Base-by-base conservation (phyloP, 1,140 invertebrate genomes). In the Drosophila azteca region DNA sequence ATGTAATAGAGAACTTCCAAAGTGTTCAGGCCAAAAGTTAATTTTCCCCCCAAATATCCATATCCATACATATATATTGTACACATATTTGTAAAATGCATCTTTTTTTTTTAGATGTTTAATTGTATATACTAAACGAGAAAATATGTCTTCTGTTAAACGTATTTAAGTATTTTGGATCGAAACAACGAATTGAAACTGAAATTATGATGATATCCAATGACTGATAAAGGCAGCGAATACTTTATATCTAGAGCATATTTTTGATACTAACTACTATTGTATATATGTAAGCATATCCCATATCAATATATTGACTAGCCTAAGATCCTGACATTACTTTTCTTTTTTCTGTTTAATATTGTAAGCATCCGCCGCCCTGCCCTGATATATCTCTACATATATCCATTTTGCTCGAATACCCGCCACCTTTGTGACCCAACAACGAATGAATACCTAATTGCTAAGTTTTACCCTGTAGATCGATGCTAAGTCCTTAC, bases 11-110 rank as follows among this genome's bases (percentile, higher is more conserved):
- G 43, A 78, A 83, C 82, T 85, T 82, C 82, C 82, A 85, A 85
- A 85, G 82, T 85, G 82, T 85, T 85, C 82, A 85, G 81, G 78
- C 82, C 82, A 85, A 87, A 87, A 87, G 74, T 82, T 75, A 78
- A 65, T 66, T 60, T 60, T 61, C 61, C 55, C 63, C 77, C 61
- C 64, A 60, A 46, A 52, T 58, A 55, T 15, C 41, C 11, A 15
- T 49, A 26, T 66, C 17, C 22, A 46, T 13, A 24, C 22, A 46
- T 13, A 24, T 53, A 44, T 35, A 46, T 48, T 52, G 26, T 35
- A 64, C 53, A 39, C 26, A 60, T 49, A 20, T 46, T 46, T 41
- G 24, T 54, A 48, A 4, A 50, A 39, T 9, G n/a, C n/a, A n/a
- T 65, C 35, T 22, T n/a, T 49, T 51, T 7, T 51, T 7, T 57